These are phyloP conservation scores for Amphipyra berbera DNA, from an alignment of 2,888 invertebrate species.

Conservation along the genomic window DNA sequence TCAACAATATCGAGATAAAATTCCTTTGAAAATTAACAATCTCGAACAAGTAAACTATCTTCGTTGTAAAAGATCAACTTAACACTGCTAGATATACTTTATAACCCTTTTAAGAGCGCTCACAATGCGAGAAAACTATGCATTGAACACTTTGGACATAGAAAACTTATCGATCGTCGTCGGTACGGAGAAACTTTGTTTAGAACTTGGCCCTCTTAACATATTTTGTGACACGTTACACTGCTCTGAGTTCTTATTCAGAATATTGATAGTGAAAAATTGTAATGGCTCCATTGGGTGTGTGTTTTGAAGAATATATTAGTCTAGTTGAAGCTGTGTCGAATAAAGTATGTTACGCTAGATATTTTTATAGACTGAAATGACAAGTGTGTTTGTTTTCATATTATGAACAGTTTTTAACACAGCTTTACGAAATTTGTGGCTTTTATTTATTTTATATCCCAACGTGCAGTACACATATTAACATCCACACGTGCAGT, in stretches of 20 bases:
- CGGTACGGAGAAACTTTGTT: slow-evolving; percentile 60
- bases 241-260: slow-evolving; percentile 36
- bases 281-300: slow-evolving; percentile 32
- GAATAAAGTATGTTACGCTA: slow-evolving; percentile 2
- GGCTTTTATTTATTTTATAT: too few relatives aligned
- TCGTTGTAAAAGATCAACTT: slow-evolving; percentile 25
- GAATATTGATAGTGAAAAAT: slow-evolving; percentile 49
- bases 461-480: too few relatives aligned
- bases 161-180: slow-evolving; percentile 62
- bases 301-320: slow-evolving; percentile 28
- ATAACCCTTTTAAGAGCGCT: slow-evolving; percentile 9
- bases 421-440: too few relatives aligned
- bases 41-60: slow-evolving; percentile 26
- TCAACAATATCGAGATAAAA: slow-evolving; percentile 27
- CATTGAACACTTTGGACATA: slow-evolving; percentile 26
- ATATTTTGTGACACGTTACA: slow-evolving; percentile 58
- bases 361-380: slow-evolving; percentile 13
- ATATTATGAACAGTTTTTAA: not conserved
- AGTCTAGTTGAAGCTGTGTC: slow-evolving; percentile 3
- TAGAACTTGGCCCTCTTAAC: slow-evolving; percentile 63
- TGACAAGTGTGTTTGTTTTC: not conserved
- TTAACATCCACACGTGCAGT: too few relatives aligned
- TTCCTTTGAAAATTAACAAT: slow-evolving; percentile 33
- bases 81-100: slow-evolving; percentile 17
- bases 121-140: slow-evolving; percentile 31